A percentile compares a stretch with the other conserved stretches of the same genome.
These are phyloP conservation scores for Periophthalmus modestus DNA, from an alignment of 2,113 vertebrate genomes.

Conservation along the genomic window DNA sequence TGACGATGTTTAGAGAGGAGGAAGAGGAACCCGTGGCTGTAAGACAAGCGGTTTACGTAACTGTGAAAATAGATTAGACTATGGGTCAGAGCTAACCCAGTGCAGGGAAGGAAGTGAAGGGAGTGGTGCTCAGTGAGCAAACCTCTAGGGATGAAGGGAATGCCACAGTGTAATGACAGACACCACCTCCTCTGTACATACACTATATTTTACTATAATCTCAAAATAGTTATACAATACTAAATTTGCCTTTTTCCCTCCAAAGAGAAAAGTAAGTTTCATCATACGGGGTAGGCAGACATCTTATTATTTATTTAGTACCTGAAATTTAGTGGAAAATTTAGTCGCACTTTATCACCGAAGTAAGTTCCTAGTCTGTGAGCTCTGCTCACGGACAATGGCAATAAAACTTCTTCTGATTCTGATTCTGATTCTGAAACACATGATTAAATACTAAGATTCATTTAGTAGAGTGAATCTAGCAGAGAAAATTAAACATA, in stretches of 20 bases:
- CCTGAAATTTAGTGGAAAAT: no score
- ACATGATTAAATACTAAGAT: neutral
- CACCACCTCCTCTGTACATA: constrained; percentile 22
- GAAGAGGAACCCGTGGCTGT: constrained; percentile 33
- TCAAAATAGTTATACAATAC: constrained; percentile 19
- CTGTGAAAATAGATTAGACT: constrained; percentile 53
- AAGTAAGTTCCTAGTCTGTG: no score
- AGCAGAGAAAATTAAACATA: no score
- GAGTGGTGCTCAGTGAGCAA: constrained; percentile 54
- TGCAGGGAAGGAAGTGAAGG: constrained; percentile 71
- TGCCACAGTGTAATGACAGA: constrained; percentile 37
- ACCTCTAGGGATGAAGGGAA: constrained; percentile 61
- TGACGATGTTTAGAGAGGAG: constrained; percentile 19
- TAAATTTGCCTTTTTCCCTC: neutral
- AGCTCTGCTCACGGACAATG: no score
- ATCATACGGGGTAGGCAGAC: neutral
- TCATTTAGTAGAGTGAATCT: neutral
- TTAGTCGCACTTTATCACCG: no score
- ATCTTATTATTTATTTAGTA: neutral
- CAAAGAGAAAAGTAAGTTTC: neutral
- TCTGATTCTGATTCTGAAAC: no score
- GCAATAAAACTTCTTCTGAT: no score
- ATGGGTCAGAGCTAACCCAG: constrained; percentile 55
- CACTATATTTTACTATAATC: constrained; percentile 6
- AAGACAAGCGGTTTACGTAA: constrained; percentile 50